A percentile compares a stretch with the other conserved stretches of the same genome.
phyloP scores from a whole-genome alignment of 2,113 vertebrate genomes.

The Bubo blakistoni region DNA sequence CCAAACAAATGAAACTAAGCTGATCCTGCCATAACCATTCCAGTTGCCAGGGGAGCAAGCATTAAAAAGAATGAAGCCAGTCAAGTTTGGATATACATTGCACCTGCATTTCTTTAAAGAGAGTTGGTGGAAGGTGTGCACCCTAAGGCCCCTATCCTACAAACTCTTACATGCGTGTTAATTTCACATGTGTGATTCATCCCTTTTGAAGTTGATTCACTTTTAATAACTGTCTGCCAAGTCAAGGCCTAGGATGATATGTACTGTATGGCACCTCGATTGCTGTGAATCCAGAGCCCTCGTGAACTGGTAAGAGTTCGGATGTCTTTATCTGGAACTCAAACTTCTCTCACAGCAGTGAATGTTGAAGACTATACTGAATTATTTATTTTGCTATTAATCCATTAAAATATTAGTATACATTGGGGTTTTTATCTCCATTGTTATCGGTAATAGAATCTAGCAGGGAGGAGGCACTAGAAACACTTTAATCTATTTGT shows the following conservation, averaged over 20 bases:
- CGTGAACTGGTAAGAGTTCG: not conserved
- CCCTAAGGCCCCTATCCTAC: slow-evolving; percentile 27
- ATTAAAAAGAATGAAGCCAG: slow-evolving; percentile 55
- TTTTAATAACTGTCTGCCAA: slow-evolving; percentile 26
- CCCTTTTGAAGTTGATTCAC: slow-evolving; percentile 44
- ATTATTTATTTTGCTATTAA: not conserved
- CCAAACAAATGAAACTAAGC: not conserved
- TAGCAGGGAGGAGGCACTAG: not conserved
- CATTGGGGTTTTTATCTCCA: not conserved
- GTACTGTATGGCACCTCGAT: not conserved
- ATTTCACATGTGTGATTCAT: slow-evolving; percentile 51
- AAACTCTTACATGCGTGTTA: slow-evolving; percentile 29
- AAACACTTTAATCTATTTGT: not conserved
- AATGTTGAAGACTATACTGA: not conserved
- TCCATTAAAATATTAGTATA: not conserved
- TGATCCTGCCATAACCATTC: slow-evolving; percentile 16
- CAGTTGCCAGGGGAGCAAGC: slow-evolving; percentile 23
- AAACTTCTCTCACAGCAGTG: not conserved
- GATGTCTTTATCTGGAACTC: not conserved
- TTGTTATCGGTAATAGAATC: not conserved
- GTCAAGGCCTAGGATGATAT: not conserved
- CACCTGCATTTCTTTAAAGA: slow-evolving; percentile 54
- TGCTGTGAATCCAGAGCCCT: not conserved
- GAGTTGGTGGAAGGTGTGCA: slow-evolving; percentile 51
- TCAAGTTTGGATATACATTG: slow-evolving; percentile 46